These are phyloP conservation scores for Ophion costatus DNA, from an alignment of 2,888 invertebrate genomes.

Conservation along the genomic window DNA sequence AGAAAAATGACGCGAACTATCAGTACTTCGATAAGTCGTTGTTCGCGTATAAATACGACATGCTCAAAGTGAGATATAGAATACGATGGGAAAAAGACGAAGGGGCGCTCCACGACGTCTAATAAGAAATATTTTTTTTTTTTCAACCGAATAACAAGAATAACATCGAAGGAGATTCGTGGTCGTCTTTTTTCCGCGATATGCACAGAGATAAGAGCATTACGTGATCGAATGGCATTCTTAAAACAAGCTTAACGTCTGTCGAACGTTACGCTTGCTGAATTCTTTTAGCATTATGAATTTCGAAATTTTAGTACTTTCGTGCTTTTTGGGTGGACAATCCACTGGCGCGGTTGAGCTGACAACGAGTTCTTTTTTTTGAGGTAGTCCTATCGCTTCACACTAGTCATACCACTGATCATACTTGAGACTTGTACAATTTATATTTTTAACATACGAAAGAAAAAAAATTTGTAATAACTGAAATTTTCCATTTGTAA, in stretches of 20 bases:
- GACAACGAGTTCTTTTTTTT: too few species aligned
- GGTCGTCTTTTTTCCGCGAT: not conserved
- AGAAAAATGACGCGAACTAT: constrained; percentile 15
- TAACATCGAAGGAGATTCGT: not conserved
- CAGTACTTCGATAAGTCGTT: not conserved
- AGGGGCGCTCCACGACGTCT: not conserved
- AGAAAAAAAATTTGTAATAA: too few species aligned
- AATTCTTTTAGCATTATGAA: not conserved
- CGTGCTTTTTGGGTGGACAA: not conserved
- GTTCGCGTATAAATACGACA: not conserved
- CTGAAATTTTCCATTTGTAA: too few species aligned
- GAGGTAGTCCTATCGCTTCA: too few species aligned
- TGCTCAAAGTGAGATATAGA: too few species aligned
- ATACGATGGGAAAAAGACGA: not conserved
- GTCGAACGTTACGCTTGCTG: not conserved
- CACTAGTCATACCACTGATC: too few species aligned
- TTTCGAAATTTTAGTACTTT: not conserved
- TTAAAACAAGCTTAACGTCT: not conserved
- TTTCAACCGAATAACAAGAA: not conserved
- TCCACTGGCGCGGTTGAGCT: not conserved
- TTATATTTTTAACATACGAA: too few species aligned
- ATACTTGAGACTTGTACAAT: too few species aligned
- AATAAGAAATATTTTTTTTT: not conserved
- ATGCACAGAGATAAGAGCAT: not conserved
- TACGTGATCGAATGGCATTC: not conserved